Base-by-base conservation (phyloP, 2,113 vertebrate genomes). In the Ceratotherium simum region DNA sequence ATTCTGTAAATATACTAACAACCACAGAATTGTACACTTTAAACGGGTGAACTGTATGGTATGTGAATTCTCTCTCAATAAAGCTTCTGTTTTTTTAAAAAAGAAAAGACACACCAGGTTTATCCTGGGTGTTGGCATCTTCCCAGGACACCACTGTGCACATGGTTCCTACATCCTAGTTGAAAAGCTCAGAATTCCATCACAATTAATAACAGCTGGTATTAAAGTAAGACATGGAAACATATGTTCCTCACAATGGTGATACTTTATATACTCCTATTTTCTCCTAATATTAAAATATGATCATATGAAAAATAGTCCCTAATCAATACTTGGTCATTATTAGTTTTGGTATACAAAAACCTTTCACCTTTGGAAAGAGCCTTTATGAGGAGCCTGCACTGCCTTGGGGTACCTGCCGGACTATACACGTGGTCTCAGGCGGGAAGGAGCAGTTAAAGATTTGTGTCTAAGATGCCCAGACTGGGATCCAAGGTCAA, bases 111-210 rank as follows among this genome's bases (percentile, higher is more conserved):
- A 23, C 31, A 39, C 11, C 17, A 21, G n/a, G 39, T 46, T 76
- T 69, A 78, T 56, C 36, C 10, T n/a, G 20, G 11, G 20, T 13
- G 21, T 27, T 46, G 29, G 51, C 82, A 8, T 9, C 25, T 12
- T 46, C 60, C 60, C 48, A 16, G 56, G 69, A 64, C 91, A 48
- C 31, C 29, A 10, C 13, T 27, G 36, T 48, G 36, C 31, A 9
- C 0, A 0, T 29, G 36, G 17, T 29, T 48, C 27, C 46, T 79
- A 16, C 12, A 14, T 0, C 17, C 51, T 39, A 3, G 3, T 69
- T 67, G 29, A 86, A 67, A 27, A 23, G 62, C 31, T 21, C 29
- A 67, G 62, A 69, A 54, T 54, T 69, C 48, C 86, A 27, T 33
- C n/a, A 56, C 39, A 65, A 14, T 78, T 69, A 69, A 18, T 31